Conservation (phyloP, 2,888 invertebrate genomes). For the Thera britannica region DNA sequence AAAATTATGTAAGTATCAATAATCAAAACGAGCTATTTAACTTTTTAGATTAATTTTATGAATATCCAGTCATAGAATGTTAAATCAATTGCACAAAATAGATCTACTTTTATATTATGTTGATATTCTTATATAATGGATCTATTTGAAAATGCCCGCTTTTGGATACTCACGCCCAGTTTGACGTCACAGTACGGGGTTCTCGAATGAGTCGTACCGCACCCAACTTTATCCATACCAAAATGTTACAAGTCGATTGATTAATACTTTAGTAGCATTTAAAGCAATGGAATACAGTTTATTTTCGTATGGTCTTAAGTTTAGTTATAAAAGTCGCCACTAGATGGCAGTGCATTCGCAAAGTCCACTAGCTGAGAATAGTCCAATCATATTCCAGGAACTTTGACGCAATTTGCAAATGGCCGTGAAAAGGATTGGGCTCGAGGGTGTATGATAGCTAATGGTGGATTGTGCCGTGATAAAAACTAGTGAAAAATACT, state of each 20-base stretch:
- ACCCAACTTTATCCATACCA: slow-evolving; percentile 64
- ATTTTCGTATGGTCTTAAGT: slow-evolving; percentile 46
- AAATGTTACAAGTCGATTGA: slow-evolving; percentile 54
- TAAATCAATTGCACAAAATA: no score
- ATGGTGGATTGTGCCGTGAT: slow-evolving; percentile 78
- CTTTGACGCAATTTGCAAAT: slow-evolving; percentile 86
- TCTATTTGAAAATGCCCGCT: slow-evolving; percentile 55
- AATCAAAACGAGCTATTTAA: no score
- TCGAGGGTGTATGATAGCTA: slow-evolving; percentile 78
- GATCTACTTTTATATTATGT: no score
- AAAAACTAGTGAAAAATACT: slow-evolving; percentile 73
- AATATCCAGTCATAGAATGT: no score
- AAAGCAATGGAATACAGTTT: slow-evolving; percentile 32
- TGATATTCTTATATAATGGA: no score
- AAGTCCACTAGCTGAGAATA: slow-evolving; percentile 72
- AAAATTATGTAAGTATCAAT: no score
- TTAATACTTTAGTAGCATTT: slow-evolving; percentile 41
- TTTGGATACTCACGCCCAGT: slow-evolving; percentile 79
- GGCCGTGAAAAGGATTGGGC: slow-evolving; percentile 83
- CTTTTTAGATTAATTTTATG: no score
- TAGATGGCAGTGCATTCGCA: slow-evolving; percentile 61
- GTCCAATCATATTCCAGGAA: slow-evolving; percentile 78
- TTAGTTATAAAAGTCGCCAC: slow-evolving; percentile 51
- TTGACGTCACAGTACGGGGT: slow-evolving; percentile 84
- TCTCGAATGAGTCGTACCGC: slow-evolving; percentile 77